These are phyloP conservation scores for Crocallis elinguaria DNA, from an alignment of 2,888 invertebrate species.

Conservation along the genomic window DNA sequence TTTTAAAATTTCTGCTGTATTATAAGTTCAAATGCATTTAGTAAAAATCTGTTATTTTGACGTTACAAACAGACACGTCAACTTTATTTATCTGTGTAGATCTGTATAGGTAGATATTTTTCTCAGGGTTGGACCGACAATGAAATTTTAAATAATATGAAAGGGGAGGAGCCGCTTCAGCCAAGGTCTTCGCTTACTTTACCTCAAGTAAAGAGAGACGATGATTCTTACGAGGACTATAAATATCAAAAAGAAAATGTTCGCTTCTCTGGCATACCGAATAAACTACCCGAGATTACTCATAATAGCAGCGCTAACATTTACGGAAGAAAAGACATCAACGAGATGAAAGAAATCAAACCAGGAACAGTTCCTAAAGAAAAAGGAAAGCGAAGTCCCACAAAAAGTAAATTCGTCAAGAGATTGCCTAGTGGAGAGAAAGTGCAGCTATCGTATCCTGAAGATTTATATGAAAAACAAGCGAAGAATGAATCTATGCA, in stretches of 20 bases:
- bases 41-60: too few relatives aligned
- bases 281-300: constrained; percentile 69
- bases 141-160: constrained; percentile 68
- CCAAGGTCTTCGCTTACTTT: constrained; percentile 79
- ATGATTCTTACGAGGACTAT: constrained; percentile 55
- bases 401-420: constrained; percentile 66
- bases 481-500: constrained; percentile 27
- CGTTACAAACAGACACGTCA: too few relatives aligned
- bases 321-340: constrained; percentile 25
- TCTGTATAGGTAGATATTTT: neutral
- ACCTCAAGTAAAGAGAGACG: constrained; percentile 79
- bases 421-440: constrained; percentile 66
- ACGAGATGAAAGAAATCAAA: neutral
- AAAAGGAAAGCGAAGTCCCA: constrained; percentile 51
- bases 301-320: constrained; percentile 45
- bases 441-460: constrained; percentile 53
- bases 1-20: too few relatives aligned
- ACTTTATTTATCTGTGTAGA: too few relatives aligned
- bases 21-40: too few relatives aligned
- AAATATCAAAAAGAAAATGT: constrained; percentile 55
- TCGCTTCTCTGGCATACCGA: constrained; percentile 33
- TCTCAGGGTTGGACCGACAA: constrained; percentile 79
- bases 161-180: constrained; percentile 56
- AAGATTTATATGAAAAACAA: constrained; percentile 49
- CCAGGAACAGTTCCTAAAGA: constrained; percentile 20